Conservation (phyloP, 2,797 vertebrate species). For the Micropoecilia bifurca region DNA sequence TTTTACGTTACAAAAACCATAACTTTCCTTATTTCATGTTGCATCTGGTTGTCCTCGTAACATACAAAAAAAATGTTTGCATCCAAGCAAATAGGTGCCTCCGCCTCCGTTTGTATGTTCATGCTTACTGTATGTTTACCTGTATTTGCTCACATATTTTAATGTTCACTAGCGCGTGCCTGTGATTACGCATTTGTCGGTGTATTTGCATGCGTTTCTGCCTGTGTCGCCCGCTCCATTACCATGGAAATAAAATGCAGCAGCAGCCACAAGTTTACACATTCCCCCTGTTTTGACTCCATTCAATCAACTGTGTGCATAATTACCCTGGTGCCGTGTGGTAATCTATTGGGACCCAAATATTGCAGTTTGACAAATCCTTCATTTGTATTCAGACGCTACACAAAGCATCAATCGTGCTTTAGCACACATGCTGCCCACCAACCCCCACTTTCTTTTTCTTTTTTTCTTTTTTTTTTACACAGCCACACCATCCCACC, state of each 20-base stretch:
- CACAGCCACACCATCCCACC: constrained; percentile 19
- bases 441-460: constrained; percentile 43
- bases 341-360: constrained; percentile 85
- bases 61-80: not conserved
- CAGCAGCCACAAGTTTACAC: constrained; percentile 80
- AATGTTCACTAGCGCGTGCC: constrained; percentile 13
- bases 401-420: constrained; percentile 85
- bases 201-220: constrained; percentile 50
- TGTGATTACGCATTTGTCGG: constrained; percentile 40
- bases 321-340: constrained; percentile 83
- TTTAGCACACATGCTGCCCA: constrained; percentile 76
- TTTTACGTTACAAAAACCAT: not conserved
- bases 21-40: not conserved
- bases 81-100: not conserved
- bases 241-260: constrained; percentile 80
- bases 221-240: constrained; percentile 71
- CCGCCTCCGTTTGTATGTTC: constrained; percentile 34
- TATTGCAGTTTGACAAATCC: constrained; percentile 87
- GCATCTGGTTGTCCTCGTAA: not conserved
- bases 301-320: constrained; percentile 86
- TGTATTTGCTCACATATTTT: constrained; percentile 28
- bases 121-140: constrained; percentile 26
- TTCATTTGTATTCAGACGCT: constrained; percentile 86
- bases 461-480: not conserved
- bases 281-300: constrained; percentile 82